Base-by-base conservation (phyloP, 2,888 invertebrate genomes). In the Leptopilina drosophilae region DNA sequence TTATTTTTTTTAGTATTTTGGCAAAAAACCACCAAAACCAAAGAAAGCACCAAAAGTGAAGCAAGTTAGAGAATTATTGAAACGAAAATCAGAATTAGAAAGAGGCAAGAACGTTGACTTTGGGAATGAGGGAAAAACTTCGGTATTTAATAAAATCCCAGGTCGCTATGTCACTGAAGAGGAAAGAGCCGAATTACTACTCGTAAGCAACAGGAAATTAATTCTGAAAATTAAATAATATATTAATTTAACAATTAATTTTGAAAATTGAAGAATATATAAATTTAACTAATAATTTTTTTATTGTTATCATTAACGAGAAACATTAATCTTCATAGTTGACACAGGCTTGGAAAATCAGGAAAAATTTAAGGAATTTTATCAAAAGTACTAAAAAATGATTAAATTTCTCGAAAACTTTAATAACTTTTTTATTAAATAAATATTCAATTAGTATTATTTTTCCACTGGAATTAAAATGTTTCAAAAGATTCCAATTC, bases 81-180 rank as follows among this genome's bases (percentile, higher is more conserved):
- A 9, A 5, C n/a, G 46, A 59, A 40, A 73, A 64, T 33, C 20
- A 92, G 77, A 90, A 93, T 8, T 94, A 94, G 79, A 90, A 92
- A 65, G 91, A 90, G 83, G 88, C 93, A 46, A 40, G 65, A 14
- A 42, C 11, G 9, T 46, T 46, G 46, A 9, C 65, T 33, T 11
- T 15, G 67, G 59, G 75, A 62, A 15, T 20, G 56, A 67, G 14
- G 53, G 33, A 64, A 66, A 65, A 33, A 33, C 12, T 8, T 49
- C 49, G 49, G 11, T 26, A 40, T 56, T 6, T 75, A 82, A 81
- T 78, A 93, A 94, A 86, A 94, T 95, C 78, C 91, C 93, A 77
- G 95, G 94, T 90, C 93, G 93, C 87, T 93, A 94, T 81, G 93
- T 96, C 26, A 93, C 93, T 0, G 93, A 93, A 81, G 93, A 95